These are phyloP conservation scores for Melanogrammus aeglefinus DNA, from an alignment of 2,797 vertebrate genomes.

Conservation along the genomic window DNA sequence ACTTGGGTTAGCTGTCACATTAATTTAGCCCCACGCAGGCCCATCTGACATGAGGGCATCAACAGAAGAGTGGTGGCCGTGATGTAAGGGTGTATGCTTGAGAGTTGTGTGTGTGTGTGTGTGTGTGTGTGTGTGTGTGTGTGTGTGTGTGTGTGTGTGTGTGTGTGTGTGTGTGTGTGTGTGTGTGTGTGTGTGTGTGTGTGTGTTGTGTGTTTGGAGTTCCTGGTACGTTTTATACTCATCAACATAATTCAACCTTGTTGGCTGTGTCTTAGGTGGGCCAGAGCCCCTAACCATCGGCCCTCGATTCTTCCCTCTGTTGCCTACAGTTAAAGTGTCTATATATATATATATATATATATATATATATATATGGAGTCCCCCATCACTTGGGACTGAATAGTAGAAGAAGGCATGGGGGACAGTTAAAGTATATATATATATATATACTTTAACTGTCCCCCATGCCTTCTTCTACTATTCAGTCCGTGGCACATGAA, in stretches of 20 bases:
- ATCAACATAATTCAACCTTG: constrained; percentile 48
- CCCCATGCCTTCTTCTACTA: background rate
- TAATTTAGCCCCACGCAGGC: constrained; percentile 25
- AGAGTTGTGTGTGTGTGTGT: background rate
- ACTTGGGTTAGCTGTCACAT: constrained; percentile 42
- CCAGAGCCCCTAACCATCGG: constrained; percentile 24
- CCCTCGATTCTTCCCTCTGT: constrained; percentile 28
- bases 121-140: background rate
- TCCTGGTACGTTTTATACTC: constrained; percentile 9
- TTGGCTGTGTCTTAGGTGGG: constrained; percentile 25
- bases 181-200: too few species aligned
- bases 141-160: background rate
- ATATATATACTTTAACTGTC: background rate
- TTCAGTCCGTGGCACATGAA: background rate
- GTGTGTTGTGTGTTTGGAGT: background rate
- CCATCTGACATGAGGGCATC: constrained; percentile 30
- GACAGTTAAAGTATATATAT: too few species aligned
- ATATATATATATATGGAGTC: too few species aligned
- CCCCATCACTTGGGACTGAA: too few species aligned
- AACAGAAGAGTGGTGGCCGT: constrained; percentile 16
- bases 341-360: too few species aligned
- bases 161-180: background rate
- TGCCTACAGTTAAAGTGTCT: too few species aligned
- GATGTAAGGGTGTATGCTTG: constrained; percentile 6
- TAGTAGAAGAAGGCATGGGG: too few species aligned